Conservation (phyloP, 2,113 vertebrate genomes). For the Balaenoptera acutorostrata region DNA sequence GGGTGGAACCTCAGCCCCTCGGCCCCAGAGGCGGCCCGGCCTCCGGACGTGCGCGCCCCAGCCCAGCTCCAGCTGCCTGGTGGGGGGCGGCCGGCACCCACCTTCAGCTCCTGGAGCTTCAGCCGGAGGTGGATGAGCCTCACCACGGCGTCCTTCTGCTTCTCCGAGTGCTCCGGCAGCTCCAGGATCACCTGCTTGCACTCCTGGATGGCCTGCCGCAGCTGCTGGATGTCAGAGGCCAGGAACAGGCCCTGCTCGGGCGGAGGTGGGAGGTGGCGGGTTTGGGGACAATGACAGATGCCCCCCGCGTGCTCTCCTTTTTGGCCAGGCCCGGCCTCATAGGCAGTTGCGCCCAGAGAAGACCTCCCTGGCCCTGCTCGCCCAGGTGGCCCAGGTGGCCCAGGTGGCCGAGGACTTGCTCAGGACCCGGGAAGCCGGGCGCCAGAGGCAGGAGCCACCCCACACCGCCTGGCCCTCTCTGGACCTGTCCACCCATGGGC, state of each 20-base stretch:
- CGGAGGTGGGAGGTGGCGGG: fast-evolving
- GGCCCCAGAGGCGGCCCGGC: background rate
- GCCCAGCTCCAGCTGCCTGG: fast-evolving
- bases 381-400: background rate
- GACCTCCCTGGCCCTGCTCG: background rate
- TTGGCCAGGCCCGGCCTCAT: background rate
- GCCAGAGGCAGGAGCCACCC: too few relatives aligned
- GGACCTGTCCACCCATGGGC: background rate
- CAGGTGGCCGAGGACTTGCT: background rate
- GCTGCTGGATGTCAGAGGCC: constrained; percentile 90
- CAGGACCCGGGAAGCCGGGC: background rate
- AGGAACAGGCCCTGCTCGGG: constrained; percentile 89
- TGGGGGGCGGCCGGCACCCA: background rate
- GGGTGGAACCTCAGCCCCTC: too few relatives aligned
- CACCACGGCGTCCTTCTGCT: constrained; percentile 95
- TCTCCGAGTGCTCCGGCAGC: constrained; percentile 93
- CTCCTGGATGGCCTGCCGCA: constrained; percentile 93
- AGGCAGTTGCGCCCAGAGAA: background rate
- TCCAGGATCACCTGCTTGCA: constrained; percentile 93
- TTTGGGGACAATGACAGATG: fast-evolving
- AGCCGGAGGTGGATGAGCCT: constrained; percentile 97
- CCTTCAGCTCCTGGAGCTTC: constrained; percentile 97
- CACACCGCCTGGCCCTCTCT: fast-evolving
- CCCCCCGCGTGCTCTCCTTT: too few relatives aligned
- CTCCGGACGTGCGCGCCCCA: background rate